phyloP scores from a whole-genome alignment of 2,113 vertebrate species.

The Chascanopsetta lugubris region DNA sequence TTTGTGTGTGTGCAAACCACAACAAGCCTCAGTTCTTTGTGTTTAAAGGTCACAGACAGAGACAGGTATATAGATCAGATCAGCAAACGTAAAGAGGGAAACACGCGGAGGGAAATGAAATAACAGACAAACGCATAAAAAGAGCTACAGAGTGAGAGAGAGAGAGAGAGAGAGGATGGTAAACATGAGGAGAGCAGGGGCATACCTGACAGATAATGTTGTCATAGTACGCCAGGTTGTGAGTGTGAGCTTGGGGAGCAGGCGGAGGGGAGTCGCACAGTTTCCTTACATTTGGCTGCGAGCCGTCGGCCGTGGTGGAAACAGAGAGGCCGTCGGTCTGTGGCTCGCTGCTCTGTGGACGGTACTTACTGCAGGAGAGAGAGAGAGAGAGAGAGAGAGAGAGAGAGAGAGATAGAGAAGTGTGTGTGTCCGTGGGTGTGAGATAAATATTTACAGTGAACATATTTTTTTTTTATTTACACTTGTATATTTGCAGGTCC shows the following conservation, averaged over 20 bases:
- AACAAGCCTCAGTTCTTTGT: not conserved
- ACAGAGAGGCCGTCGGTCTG: slow-evolving; percentile 97
- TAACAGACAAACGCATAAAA: slow-evolving; percentile 10
- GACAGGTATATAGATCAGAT: not conserved
- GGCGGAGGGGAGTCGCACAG: slow-evolving; percentile 75
- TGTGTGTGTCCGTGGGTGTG: no score
- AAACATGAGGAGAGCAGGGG: slow-evolving; percentile 60
- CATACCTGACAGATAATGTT: slow-evolving; percentile 87
- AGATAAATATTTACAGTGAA: slow-evolving; percentile 28
- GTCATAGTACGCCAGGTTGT: slow-evolving; percentile 84
- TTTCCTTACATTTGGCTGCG: slow-evolving; percentile 98
- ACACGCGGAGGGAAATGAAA: slow-evolving; percentile 7
- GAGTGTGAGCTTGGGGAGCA: slow-evolving; percentile 82
- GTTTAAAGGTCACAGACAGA: not conserved
- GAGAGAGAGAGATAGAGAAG: slow-evolving; percentile 21
- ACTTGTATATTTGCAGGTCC: not conserved
- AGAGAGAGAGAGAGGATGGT: slow-evolving; percentile 19
- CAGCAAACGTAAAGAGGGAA: slow-evolving; percentile 1
- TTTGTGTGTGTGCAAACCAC: not conserved
- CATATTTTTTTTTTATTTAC: not conserved
- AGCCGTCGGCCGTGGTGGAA: slow-evolving; percentile 95
- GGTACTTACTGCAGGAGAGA: slow-evolving; percentile 83
- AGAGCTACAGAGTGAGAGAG: not conserved
- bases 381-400: slow-evolving; percentile 23
- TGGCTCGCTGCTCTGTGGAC: slow-evolving; percentile 88